Base-by-base conservation (phyloP, 2,113 vertebrate genomes). In the Hippolais icterina region DNA sequence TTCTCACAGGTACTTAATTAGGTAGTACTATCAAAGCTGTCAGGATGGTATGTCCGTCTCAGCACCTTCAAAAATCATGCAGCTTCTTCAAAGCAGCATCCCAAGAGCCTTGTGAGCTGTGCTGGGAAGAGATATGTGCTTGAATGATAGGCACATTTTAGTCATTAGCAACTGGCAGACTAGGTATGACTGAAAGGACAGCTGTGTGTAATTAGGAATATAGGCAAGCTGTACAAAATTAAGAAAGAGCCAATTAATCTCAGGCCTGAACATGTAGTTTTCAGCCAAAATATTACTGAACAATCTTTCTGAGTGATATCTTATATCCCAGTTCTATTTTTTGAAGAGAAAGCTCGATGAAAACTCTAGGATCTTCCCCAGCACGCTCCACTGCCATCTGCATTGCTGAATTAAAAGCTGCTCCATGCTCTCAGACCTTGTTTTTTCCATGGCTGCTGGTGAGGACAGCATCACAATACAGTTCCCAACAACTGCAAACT, bases 311-410 rank as follows among this genome's bases (percentile, higher is more conserved):
- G 35, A 33, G 15, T 54, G n/a, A 23, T 35, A 54, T 44, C 24
- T 89, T 60, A n/a, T 60, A 57, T 56, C 44, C 59, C 24, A 35
- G 15, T 59, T 71, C 19, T 75, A 9, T 7, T 69, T 92, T 68
- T 70, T 52, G 18, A 57, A 44, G 41, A 27, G 12, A 88, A 85
- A 76, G 77, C 41, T 49, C 76, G 33, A 27, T 79, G 61, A 92
- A 93, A 80, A 64, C n/a, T 49, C 53, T 33, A 60, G 49, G 70
- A 71, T 82, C 66, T 79, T 93, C 37, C 75, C 61, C 65, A 87
- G 70, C 37, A 57, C 31, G 24, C 41, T 69, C 27, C 14, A 15
- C 16, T 42, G 49, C 74, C 28, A 17, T 65, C 74, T 79, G 37
- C 28, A 41, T 24, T 3, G 2, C 84, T 66, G 46, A 68, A 59